Conservation (phyloP, 2,797 vertebrate species). For the Sebastolobus alascanus region DNA sequence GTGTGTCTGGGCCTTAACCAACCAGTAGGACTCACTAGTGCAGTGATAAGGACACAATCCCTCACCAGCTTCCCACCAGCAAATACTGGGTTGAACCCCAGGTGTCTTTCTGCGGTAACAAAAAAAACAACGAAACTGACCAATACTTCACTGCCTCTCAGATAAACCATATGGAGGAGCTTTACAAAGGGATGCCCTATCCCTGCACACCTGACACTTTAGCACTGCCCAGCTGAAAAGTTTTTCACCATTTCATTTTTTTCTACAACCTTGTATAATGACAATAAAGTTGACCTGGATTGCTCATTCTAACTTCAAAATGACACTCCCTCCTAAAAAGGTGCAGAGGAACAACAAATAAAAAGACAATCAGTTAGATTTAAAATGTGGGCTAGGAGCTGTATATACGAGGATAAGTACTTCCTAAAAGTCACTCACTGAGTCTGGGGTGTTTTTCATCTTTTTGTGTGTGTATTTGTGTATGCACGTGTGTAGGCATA, state of each 20-base stretch:
- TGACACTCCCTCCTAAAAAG: neutral
- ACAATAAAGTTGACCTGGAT: constrained; percentile 10
- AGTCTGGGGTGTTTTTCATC: constrained; percentile 9
- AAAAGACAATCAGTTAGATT: neutral
- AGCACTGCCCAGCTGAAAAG: neutral
- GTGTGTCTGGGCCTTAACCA: neutral
- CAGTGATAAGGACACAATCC: neutral
- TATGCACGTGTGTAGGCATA: constrained; percentile 18
- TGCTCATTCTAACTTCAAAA: neutral
- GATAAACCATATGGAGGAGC: neutral
- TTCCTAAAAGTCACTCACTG: neutral
- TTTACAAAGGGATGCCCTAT: neutral
- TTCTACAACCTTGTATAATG: neutral
- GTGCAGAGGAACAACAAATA: neutral
- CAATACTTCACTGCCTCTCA: neutral
- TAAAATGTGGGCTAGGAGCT: neutral
- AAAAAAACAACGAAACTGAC: neutral
- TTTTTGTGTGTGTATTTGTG: constrained; percentile 5
- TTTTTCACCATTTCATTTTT: neutral
- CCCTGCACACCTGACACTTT: neutral
- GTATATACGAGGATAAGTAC: neutral
- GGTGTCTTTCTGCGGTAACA: neutral
- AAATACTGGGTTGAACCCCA: neutral
- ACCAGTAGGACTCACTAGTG: neutral
- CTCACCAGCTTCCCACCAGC: neutral